These are phyloP conservation scores for Dendrolimus pini DNA, from an alignment of 2,888 invertebrate genomes.

Conservation along the genomic window DNA sequence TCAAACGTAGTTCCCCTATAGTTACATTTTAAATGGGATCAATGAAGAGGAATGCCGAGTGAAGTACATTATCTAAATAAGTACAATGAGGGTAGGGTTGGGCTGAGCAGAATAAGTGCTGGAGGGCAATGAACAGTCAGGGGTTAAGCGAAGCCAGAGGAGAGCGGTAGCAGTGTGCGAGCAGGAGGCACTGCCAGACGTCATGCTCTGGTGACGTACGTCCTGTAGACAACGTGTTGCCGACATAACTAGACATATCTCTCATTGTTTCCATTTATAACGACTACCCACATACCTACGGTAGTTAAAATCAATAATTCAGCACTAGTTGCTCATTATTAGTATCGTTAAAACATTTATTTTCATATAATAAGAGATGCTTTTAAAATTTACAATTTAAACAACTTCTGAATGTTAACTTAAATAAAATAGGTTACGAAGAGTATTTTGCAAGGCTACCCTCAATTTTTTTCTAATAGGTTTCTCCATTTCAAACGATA, in stretches of 20 bases:
- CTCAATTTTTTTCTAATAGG: no score
- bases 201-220: conserved; percentile 61
- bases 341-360: no score
- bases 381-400: no score
- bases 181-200: conserved; percentile 39
- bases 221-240: conserved; percentile 41
- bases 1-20: no score
- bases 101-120: conserved; percentile 18
- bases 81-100: conserved; percentile 35
- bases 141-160: conserved; percentile 32
- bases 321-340: no score
- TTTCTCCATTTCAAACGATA: no score
- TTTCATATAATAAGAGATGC: no score
- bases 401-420: no score
- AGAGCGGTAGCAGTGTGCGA: conserved; percentile 29
- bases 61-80: conserved; percentile 29
- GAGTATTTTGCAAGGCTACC: no score
- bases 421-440: no score
- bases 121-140: conserved; percentile 46
- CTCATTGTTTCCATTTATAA: conserved; percentile 33
- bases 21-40: neutral
- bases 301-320: neutral
- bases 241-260: conserved; percentile 20
- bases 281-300: conserved; percentile 12
- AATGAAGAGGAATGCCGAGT: conserved; percentile 11